Percentiles rank a stretch among this genome's conserved stretches.
Evolutionary conservation across 1,140 invertebrate species (phyloP).

Genomic region (Anoplolepis gracilipes): DNA sequence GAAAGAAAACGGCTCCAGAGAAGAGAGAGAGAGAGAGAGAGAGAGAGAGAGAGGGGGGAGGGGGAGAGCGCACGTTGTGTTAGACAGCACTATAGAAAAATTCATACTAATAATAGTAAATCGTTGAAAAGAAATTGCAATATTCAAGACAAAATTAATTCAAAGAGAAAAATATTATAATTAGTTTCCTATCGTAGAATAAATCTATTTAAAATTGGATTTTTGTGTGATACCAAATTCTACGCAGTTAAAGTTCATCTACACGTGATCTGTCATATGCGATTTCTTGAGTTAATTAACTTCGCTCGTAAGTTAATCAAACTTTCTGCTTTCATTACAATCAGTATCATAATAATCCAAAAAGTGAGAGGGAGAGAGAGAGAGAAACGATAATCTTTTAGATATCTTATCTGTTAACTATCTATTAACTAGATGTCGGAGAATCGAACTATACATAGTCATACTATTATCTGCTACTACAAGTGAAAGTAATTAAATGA

Average conservation of each 20-base stretch:
- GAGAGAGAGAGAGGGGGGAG: too few relatives aligned
- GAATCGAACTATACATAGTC: background rate
- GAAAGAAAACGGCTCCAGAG: too few relatives aligned
- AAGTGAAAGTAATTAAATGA: background rate
- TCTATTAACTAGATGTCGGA: background rate
- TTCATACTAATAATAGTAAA: background rate
- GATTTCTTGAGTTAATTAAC: background rate
- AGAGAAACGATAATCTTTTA: background rate
- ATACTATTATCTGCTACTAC: background rate
- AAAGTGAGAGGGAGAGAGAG: background rate
- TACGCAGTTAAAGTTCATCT: conserved; percentile 15
- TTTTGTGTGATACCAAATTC: background rate
- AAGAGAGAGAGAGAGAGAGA: too few relatives aligned
- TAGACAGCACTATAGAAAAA: background rate
- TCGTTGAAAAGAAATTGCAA: background rate
- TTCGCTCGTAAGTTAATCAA: background rate
- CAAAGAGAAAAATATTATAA: background rate
- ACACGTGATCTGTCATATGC: background rate
- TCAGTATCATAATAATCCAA: too few relatives aligned
- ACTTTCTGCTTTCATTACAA: background rate
- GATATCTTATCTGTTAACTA: background rate
- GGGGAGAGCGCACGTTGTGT: background rate
- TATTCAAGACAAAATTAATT: background rate
- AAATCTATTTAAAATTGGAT: background rate
- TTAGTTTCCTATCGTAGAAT: background rate